Percentiles rank a stretch among this genome's conserved stretches.
phyloP scores from a whole-genome alignment of 2,113 vertebrate genomes.

The Anoura caudifer region DNA sequence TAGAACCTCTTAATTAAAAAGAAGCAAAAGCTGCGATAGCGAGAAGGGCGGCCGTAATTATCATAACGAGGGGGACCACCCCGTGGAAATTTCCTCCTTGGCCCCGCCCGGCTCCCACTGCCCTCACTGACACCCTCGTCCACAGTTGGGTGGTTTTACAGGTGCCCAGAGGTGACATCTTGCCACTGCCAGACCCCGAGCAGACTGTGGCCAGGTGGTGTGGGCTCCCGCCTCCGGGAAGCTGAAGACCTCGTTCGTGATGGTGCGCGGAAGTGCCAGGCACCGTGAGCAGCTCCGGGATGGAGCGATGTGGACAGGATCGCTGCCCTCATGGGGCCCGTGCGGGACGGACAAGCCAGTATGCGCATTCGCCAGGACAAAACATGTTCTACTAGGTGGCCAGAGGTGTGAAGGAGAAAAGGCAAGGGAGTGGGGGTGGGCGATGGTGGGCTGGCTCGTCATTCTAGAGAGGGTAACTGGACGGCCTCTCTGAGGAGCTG shows the following conservation, averaged over 20 bases:
- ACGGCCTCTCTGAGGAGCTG: background rate
- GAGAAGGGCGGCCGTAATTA: background rate
- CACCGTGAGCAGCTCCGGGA: background rate
- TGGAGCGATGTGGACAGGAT: background rate
- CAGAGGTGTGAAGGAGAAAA: background rate
- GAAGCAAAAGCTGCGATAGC: background rate
- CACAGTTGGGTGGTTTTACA: background rate
- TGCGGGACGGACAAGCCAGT: background rate
- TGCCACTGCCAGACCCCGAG: background rate
- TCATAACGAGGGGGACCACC: background rate
- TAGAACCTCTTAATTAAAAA: background rate
- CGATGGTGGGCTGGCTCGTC: background rate
- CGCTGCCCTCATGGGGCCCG: background rate
- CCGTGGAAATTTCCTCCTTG: background rate
- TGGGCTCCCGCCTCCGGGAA: background rate
- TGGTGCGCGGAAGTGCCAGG: accelerated
- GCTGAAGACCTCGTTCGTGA: background rate
- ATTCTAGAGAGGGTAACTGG: background rate
- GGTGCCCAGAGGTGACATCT: background rate
- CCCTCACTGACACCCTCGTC: background rate
- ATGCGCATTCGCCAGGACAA: accelerated
- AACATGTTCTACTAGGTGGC: background rate
- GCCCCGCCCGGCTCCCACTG: background rate
- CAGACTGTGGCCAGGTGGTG: background rate
- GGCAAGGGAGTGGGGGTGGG: background rate